Base-by-base conservation (phyloP, 2,113 vertebrate genomes). In the Ramphastos sulfuratus region DNA sequence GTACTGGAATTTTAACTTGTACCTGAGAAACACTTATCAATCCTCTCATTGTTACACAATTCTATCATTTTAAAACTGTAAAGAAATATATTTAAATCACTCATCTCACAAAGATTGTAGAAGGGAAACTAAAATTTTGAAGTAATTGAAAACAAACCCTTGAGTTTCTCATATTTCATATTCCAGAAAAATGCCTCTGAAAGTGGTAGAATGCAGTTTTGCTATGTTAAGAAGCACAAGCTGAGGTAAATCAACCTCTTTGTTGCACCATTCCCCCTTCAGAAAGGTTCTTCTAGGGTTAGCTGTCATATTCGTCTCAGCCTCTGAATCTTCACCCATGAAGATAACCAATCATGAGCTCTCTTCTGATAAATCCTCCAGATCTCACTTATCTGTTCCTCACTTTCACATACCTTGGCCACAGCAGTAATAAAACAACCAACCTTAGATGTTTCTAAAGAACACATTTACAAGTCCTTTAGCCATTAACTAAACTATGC, bases 211-310 rank as follows among this genome's bases (percentile, higher is more conserved):
- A 4, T 23, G 10, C 5, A 37, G 6, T 70, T 93, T 80, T 10
- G 12, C 24, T 50, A 18, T 0, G 0, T 44, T 66, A 63, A 66
- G 10, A 30, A 74, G 12, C 10, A 39, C 3, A 37, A 83, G 59
- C 12, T 42, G 44, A 83, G 30, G n/a, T 16, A 74, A 70, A 59
- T 65, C 24, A 65, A 55, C 30, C 35, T 39, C 30, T 58, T 54
- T 44, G 15, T 55, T 37, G 30, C 92, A 46, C 2, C 1, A 7
- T 25, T 61, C 12, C 15, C 14, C 58, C 4, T 81, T 86, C 28
- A 81, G 25, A 74, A 9, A 52, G 18, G 4, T 2, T 70, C 44
- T 79, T n/a, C 16, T 27, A 58, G 55, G 6, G 11, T 55, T 70
- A 70, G 39, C 21, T 44, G 10, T 18, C 75, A 52, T 44, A 71